Percentiles rank a stretch among this genome's conserved stretches.
phyloP scores from a whole-genome alignment of 1,140 invertebrate genomes.

The Mercenaria mercenaria region DNA sequence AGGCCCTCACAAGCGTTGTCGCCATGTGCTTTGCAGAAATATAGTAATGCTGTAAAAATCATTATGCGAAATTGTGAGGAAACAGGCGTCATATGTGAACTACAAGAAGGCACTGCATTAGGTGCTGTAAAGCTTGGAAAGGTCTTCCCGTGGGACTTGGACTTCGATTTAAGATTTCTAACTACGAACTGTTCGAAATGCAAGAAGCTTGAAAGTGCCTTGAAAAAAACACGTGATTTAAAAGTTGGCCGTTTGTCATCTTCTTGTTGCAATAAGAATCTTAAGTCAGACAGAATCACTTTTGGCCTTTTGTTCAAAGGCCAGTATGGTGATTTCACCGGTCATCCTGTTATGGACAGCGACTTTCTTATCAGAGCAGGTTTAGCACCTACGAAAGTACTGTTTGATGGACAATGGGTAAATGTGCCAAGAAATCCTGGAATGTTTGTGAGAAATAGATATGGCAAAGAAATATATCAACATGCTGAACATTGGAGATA shows the following conservation, averaged over 20 bases:
- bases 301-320: neutral
- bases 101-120: constrained; percentile 77
- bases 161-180: constrained; percentile 77
- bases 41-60: constrained; percentile 51
- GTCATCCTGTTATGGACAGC: constrained; percentile 68
- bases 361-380: constrained; percentile 44
- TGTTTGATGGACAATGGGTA: constrained; percentile 77
- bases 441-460: constrained; percentile 79
- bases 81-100: constrained; percentile 71
- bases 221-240: constrained; percentile 59
- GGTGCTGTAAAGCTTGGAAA: constrained; percentile 80
- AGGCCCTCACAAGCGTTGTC: neutral
- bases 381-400: constrained; percentile 72
- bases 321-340: constrained; percentile 68
- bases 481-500: constrained; percentile 69
- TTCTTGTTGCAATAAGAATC: neutral
- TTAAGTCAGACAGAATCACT: neutral
- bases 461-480: constrained; percentile 75
- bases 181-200: constrained; percentile 63
- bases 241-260: neutral
- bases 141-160: constrained; percentile 80
- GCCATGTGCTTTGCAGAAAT: constrained; percentile 57
- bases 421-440: constrained; percentile 79
- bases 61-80: constrained; percentile 68
- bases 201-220: constrained; percentile 21